A percentile compares a stretch with the other conserved stretches of the same genome.
phyloP scores from a whole-genome alignment of 92 coral and sea anemone genomes.

The Anthopleura xanthogrammica region DNA sequence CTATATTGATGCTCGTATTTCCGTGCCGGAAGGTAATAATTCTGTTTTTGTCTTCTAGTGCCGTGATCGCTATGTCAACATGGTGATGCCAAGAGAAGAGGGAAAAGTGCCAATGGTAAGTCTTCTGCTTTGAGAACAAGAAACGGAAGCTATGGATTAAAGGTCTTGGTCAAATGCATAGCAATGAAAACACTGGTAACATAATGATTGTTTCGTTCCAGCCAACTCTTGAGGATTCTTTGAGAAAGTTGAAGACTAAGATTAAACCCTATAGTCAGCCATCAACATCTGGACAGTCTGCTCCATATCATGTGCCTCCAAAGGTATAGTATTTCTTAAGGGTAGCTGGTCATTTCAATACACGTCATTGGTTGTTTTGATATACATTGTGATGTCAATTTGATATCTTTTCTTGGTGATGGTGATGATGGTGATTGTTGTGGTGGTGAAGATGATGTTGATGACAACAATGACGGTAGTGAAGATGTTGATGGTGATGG shows the following conservation, averaged over 20 bases:
- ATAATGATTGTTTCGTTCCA: slow-evolving; percentile 7
- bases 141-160: too few species aligned
- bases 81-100: slow-evolving; percentile 96
- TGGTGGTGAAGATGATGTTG: not conserved
- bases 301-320: slow-evolving; percentile 44
- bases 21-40: too few species aligned
- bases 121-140: not conserved
- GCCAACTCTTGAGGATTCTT: slow-evolving; percentile 82
- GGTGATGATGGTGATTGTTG: not conserved
- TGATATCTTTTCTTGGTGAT: too few species aligned
- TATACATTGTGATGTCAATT: too few species aligned
- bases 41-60: slow-evolving; percentile 52
- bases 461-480: not conserved
- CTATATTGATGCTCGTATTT: too few species aligned
- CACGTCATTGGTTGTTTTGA: too few species aligned
- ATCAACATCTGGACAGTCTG: slow-evolving; percentile 34
- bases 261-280: slow-evolving; percentile 66
- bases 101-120: slow-evolving; percentile 91
- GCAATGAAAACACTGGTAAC: too few species aligned
- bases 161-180: not conserved
- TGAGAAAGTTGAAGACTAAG: slow-evolving; percentile 90
- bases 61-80: slow-evolving; percentile 94
- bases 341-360: too few species aligned
- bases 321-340: slow-evolving; percentile 45
- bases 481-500: too few species aligned